Evolutionary conservation across 2,888 invertebrate species (phyloP).

Genomic region (Iphiclides podalirius): DNA sequence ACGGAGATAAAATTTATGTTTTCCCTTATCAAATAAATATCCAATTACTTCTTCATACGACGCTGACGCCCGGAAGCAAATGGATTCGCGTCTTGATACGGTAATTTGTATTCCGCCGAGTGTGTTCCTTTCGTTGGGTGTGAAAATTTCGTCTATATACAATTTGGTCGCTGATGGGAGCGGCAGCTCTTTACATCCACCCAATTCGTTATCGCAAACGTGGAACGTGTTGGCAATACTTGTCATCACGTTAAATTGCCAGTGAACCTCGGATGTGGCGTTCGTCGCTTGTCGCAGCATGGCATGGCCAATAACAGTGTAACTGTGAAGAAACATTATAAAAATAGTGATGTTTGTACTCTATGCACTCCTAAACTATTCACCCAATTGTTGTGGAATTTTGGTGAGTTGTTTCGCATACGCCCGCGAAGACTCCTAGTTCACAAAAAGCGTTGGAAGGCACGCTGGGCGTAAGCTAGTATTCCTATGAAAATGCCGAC

Average conservation of each 20-base stretch:
- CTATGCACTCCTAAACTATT: too few relatives aligned
- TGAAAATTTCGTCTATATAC: constrained; percentile 59
- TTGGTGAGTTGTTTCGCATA: too few relatives aligned
- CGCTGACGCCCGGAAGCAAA: constrained; percentile 57
- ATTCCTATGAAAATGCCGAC: too few relatives aligned
- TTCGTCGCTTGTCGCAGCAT: constrained; percentile 38
- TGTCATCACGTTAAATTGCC: constrained; percentile 59
- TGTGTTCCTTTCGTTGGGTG: constrained; percentile 66
- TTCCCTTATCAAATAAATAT: neutral
- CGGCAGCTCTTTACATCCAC: constrained; percentile 41
- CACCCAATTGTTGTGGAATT: too few relatives aligned
- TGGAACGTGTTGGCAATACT: constrained; percentile 52
- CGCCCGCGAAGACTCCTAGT: too few relatives aligned
- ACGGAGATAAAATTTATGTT: too few relatives aligned
- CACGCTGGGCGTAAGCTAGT: too few relatives aligned
- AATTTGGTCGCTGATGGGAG: constrained; percentile 46
- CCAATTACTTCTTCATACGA: constrained; percentile 50
- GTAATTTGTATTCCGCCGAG: constrained; percentile 56
- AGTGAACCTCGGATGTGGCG: constrained; percentile 43
- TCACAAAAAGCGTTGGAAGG: too few relatives aligned
- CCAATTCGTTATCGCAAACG: constrained; percentile 52
- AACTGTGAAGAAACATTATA: constrained; percentile 41
- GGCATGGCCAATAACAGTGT: constrained; percentile 60
- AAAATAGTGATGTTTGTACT: too few relatives aligned
- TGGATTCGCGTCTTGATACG: constrained; percentile 49